These are phyloP conservation scores for Onthophagus taurus DNA, from an alignment of 1,140 invertebrate genomes.

Conservation along the genomic window DNA sequence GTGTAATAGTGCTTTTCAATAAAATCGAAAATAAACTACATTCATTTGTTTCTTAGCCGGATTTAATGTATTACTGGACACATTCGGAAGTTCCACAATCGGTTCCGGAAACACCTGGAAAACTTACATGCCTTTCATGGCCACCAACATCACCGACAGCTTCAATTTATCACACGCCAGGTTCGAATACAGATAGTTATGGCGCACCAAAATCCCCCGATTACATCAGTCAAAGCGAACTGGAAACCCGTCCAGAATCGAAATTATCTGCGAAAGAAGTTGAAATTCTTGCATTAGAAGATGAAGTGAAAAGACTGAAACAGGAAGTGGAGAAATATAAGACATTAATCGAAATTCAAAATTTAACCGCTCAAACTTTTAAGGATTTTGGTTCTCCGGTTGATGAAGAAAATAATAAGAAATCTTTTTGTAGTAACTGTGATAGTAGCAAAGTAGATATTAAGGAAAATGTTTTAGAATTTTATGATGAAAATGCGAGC, in stretches of 20 bases:
- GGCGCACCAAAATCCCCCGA: conserved; percentile 12
- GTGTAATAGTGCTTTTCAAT: too few species aligned
- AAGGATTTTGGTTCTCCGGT: conserved; percentile 40
- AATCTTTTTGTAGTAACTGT: conserved; percentile 33
- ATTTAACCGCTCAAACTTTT: conserved; percentile 41
- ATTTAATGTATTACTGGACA: conserved; percentile 82
- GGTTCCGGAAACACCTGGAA: conserved; percentile 60
- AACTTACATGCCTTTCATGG: conserved; percentile 40
- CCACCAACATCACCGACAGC: conserved; percentile 24
- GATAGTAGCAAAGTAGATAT: conserved; percentile 39
- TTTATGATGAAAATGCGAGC: too few species aligned
- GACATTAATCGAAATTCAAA: conserved; percentile 43
- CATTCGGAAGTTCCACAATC: conserved; percentile 61
- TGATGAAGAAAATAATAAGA: conserved; percentile 31
- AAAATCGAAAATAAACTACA: too few species aligned
- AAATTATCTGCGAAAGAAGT: conserved; percentile 31
- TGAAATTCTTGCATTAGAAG: conserved; percentile 34
- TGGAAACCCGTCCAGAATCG: conserved; percentile 1
- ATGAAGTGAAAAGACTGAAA: conserved; percentile 42
- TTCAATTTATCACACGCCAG: conserved; percentile 17
- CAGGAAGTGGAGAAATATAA: conserved; percentile 46
- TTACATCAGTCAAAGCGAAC: neutral
- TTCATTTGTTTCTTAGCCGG: too few species aligned
- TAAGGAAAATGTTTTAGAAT: too few species aligned
- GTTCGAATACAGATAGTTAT: conserved; percentile 9